A percentile compares a stretch with the other conserved stretches of the same genome.
Evolutionary conservation across 2,888 invertebrate genomes (phyloP).

Genomic region (Agelastica alni): DNA sequence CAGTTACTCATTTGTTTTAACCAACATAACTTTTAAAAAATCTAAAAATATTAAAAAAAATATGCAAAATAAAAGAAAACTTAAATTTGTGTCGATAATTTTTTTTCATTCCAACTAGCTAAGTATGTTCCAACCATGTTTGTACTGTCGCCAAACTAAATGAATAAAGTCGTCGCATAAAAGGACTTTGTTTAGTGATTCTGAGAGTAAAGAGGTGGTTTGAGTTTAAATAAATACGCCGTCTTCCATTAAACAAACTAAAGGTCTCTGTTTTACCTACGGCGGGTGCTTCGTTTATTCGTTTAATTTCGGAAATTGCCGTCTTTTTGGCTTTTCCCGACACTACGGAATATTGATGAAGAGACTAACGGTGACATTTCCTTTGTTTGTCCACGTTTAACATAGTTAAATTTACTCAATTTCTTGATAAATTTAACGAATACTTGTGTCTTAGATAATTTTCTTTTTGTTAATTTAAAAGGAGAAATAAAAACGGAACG

Average conservation of each 20-base stretch:
- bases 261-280: constrained; percentile 20
- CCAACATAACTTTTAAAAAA: too few species aligned
- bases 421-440: constrained; percentile 5
- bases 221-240: constrained; percentile 22
- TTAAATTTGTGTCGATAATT: too few species aligned
- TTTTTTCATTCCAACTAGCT: too few species aligned
- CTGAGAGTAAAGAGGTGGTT: constrained; percentile 8
- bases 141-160: too few species aligned
- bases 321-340: constrained; percentile 19
- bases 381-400: constrained; percentile 10
- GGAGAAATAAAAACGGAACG: too few species aligned
- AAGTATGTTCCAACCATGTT: too few species aligned
- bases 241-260: constrained; percentile 25
- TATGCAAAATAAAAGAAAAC: too few species aligned
- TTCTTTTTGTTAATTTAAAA: too few species aligned
- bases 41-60: too few species aligned
- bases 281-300: constrained; percentile 23
- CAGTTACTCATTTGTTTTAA: too few species aligned
- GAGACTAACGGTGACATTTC: constrained; percentile 14
- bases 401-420: constrained; percentile 8
- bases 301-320: constrained; percentile 23
- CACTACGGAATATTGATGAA: constrained; percentile 18
- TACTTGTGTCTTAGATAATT: too few species aligned
- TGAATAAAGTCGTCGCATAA: constrained; percentile 3
- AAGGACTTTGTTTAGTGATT: constrained; percentile 18